These are phyloP conservation scores for Fabriciana adippe DNA, from an alignment of 2,888 invertebrate species.

Conservation along the genomic window DNA sequence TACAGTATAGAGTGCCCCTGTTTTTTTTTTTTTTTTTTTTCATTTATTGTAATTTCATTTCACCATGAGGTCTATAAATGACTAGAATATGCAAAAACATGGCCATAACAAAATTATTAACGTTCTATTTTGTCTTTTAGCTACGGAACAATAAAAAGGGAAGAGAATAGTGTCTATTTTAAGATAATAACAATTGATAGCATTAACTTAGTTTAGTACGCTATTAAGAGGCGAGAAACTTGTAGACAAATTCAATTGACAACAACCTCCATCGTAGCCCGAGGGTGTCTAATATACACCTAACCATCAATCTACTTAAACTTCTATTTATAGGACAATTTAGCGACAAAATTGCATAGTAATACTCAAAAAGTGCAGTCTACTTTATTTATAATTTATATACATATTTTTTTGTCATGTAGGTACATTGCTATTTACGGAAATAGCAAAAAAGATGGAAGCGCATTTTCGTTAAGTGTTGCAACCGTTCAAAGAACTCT, in stretches of 20 bases:
- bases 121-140: no score
- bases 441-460: no score
- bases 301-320: conserved; percentile 73
- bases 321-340: conserved; percentile 71
- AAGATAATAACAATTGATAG: conserved; percentile 65
- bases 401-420: neutral
- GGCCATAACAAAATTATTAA: no score
- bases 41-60: no score
- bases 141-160: no score
- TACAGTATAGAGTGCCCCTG: no score
- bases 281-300: conserved; percentile 73
- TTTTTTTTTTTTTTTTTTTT: no score
- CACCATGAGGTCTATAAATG: no score
- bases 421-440: neutral
- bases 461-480: neutral
- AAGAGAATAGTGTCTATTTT: no score
- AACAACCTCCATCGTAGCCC: conserved; percentile 69
- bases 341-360: conserved; percentile 23
- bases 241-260: conserved; percentile 82
- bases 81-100: no score
- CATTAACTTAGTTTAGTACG: conserved; percentile 72
- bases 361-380: conserved; percentile 10
- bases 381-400: conserved; percentile 8
- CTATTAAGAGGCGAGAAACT: conserved; percentile 75
- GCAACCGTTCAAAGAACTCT: conserved; percentile 25